Conservation (phyloP, 2,888 invertebrate genomes). For the Nasonia oneida region DNA sequence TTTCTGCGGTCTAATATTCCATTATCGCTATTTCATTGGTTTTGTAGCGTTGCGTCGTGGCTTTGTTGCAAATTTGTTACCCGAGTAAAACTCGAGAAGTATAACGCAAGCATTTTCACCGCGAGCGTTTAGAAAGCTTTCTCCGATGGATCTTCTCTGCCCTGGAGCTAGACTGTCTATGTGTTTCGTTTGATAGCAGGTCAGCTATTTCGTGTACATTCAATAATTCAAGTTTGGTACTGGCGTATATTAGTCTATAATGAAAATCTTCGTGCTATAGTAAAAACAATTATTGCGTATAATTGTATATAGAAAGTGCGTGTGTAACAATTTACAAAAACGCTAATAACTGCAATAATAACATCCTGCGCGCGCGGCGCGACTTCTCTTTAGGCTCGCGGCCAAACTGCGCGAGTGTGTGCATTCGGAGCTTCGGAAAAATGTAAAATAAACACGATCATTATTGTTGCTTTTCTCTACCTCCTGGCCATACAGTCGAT, state of each 20-base stretch:
- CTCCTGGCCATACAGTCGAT: not conserved
- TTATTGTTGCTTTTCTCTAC: not conserved
- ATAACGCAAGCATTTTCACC: not conserved
- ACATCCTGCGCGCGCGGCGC: not conserved
- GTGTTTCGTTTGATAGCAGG: too few relatives aligned
- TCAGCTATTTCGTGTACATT: too few relatives aligned
- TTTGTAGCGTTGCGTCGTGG: too few relatives aligned
- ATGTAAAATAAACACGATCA: not conserved
- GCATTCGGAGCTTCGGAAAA: not conserved
- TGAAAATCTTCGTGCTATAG: too few relatives aligned
- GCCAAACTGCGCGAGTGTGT: not conserved
- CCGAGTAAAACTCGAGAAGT: not conserved
- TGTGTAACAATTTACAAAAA: slow-evolving; percentile 25
- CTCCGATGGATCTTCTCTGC: not conserved
- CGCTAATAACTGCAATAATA: slow-evolving; percentile 12
- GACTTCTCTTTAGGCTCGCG: not conserved
- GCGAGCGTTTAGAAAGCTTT: not conserved
- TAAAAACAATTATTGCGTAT: too few relatives aligned
- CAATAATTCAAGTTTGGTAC: too few relatives aligned
- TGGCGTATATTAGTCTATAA: too few relatives aligned
- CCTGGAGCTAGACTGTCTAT: too few relatives aligned
- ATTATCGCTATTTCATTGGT: not conserved
- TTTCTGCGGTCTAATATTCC: not conserved
- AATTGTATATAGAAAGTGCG: not conserved
- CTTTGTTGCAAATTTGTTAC: not conserved